Evolutionary conservation across 2,113 vertebrate species (phyloP).

Genomic region (Pogonocichla stellata): DNA sequence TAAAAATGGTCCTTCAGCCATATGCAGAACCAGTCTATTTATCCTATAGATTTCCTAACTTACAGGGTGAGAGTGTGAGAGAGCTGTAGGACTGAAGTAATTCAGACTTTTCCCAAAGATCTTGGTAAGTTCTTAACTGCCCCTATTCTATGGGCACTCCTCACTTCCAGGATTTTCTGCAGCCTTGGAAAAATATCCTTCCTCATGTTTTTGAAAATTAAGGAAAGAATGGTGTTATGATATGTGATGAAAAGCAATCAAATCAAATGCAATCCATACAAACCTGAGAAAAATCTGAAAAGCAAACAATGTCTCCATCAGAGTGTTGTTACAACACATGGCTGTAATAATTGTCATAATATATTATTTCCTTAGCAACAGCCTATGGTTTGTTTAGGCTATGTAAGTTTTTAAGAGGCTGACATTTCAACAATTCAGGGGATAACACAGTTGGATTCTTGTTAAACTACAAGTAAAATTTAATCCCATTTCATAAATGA

Average conservation of each 20-base stretch:
- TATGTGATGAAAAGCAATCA: conserved; percentile 18
- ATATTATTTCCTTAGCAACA: conserved; percentile 66
- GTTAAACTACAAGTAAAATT: conserved; percentile 52
- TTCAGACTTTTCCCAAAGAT: neutral
- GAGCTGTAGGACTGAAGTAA: neutral
- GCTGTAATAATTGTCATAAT: neutral
- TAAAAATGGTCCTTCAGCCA: neutral
- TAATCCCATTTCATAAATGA: conserved; percentile 51
- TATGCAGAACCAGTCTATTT: neutral
- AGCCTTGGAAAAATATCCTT: conserved; percentile 16
- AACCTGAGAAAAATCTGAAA: conserved; percentile 57
- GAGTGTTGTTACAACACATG: conserved; percentile 21
- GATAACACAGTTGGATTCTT: conserved; percentile 10
- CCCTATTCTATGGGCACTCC: neutral
- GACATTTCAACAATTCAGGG: conserved; percentile 39
- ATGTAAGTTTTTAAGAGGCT: conserved; percentile 50
- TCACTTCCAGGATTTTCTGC: conserved; percentile 25
- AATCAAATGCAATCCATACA: neutral
- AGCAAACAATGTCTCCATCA: conserved; percentile 42
- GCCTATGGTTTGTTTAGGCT: conserved; percentile 56
- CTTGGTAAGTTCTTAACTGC: neutral
- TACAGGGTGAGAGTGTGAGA: neutral
- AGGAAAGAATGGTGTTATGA: neutral
- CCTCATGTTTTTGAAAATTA: conserved; percentile 31
- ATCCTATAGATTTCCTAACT: neutral